Evolutionary conservation across 2,888 invertebrate genomes (phyloP).

Genomic region (Eurytoma californica): DNA sequence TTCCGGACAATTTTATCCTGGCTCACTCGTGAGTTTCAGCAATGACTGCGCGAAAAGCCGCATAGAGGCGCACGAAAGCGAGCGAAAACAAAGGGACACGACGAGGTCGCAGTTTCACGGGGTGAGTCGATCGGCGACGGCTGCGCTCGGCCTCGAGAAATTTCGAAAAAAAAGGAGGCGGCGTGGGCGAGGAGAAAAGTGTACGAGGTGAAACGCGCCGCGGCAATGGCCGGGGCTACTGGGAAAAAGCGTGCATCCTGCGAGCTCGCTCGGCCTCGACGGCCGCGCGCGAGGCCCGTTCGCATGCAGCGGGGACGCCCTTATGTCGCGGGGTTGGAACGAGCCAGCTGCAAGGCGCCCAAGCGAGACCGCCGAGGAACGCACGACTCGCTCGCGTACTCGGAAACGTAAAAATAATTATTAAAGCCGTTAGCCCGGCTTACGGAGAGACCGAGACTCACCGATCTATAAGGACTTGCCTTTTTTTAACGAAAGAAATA

Average conservation of each 20-base stretch:
- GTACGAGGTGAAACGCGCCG: background rate
- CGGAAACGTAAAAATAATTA: slow-evolving; percentile 76
- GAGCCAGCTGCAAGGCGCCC: slow-evolving; percentile 74
- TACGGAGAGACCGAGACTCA: slow-evolving; percentile 14
- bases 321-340: slow-evolving; percentile 71
- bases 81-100: too few relatives aligned
- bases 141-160: background rate
- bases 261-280: slow-evolving; percentile 65
- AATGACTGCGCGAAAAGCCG: slow-evolving; percentile 1
- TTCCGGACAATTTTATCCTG: slow-evolving; percentile 6
- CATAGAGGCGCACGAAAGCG: background rate
- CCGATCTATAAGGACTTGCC: slow-evolving; percentile 20
- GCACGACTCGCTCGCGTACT: slow-evolving; percentile 63
- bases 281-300: slow-evolving; percentile 57
- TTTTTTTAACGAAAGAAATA: too few relatives aligned
- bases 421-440: slow-evolving; percentile 72
- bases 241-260: slow-evolving; percentile 70
- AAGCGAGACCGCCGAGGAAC: slow-evolving; percentile 70
- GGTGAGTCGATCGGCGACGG: background rate
- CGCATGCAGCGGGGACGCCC: slow-evolving; percentile 67
- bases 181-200: slow-evolving; percentile 12
- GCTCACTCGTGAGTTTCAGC: slow-evolving; percentile 31
- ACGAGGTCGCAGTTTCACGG: too few relatives aligned
- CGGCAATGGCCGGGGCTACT: slow-evolving; percentile 51
- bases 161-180: slow-evolving; percentile 4